Percentiles rank a stretch among this genome's conserved stretches.
Evolutionary conservation across 1,140 invertebrate genomes (phyloP).

Genomic region (Heterodera carotae): DNA sequence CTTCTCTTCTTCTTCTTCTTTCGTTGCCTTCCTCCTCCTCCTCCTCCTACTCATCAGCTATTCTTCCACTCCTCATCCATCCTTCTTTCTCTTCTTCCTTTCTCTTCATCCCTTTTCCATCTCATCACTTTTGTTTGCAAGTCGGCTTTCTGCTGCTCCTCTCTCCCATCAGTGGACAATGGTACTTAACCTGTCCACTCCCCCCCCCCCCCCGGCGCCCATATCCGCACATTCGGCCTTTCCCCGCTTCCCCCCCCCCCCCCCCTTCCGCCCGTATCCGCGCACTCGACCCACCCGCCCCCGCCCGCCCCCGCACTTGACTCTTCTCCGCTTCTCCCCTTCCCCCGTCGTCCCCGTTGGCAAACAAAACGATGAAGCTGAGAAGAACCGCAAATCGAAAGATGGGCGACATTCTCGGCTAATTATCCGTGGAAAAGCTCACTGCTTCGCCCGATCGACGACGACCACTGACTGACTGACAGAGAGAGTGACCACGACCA

Average conservation of each 20-base stretch:
- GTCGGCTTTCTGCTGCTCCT: constrained; percentile 9
- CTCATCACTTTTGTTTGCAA: constrained; percentile 9
- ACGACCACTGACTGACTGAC: background rate
- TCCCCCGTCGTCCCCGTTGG: background rate
- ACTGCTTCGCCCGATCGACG: no score
- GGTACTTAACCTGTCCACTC: constrained; percentile 15
- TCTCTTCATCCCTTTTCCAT: background rate
- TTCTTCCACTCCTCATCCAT: background rate
- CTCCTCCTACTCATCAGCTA: background rate
- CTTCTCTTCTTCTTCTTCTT: background rate
- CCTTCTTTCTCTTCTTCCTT: background rate
- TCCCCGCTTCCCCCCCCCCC: no score
- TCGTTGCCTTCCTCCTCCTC: background rate
- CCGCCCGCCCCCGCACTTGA: no score
- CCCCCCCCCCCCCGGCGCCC: no score
- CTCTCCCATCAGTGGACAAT: constrained; percentile 5
- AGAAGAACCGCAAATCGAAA: background rate
- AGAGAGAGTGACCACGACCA: background rate
- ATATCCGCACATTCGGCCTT: no score
- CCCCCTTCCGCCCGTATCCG: no score
- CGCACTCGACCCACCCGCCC: background rate
- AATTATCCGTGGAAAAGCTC: background rate
- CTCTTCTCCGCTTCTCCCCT: no score
- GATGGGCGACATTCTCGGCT: background rate
- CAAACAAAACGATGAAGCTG: constrained; percentile 7